Evolutionary conservation across 2,797 vertebrate genomes (phyloP).

Genomic region (Darevskia mixta): DNA sequence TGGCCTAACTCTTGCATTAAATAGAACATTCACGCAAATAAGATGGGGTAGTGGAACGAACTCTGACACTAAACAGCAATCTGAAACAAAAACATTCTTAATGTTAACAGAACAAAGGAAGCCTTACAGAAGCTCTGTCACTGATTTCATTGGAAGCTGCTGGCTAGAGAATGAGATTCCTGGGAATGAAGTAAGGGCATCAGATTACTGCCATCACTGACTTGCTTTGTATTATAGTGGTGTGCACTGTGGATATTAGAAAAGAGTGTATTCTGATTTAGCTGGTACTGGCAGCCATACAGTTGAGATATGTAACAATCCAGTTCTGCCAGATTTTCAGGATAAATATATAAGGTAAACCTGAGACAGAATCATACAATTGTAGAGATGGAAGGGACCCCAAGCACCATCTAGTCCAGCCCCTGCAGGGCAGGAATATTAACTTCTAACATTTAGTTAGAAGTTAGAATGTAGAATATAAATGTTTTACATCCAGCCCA

Average conservation of each 20-base stretch:
- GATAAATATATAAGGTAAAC: background rate
- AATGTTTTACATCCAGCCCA: slow-evolving; percentile 57
- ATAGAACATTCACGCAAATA: background rate
- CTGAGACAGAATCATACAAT: no score
- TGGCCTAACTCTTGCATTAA: background rate
- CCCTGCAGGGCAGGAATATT: background rate
- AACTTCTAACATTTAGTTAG: background rate
- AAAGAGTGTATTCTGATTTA: slow-evolving; percentile 3
- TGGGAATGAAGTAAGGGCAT: background rate
- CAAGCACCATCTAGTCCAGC: no score
- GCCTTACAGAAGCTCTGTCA: slow-evolving; percentile 6
- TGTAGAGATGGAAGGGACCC: no score
- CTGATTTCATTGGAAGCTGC: background rate
- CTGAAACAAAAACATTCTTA: background rate
- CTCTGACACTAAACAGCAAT: background rate
- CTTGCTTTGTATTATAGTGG: background rate
- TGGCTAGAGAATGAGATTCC: background rate
- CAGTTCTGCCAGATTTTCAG: background rate
- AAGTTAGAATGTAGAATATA: slow-evolving; percentile 38
- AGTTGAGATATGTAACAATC: background rate
- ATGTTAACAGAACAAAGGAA: slow-evolving; percentile 9
- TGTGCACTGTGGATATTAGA: slow-evolving; percentile 1
- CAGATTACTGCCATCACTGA: background rate
- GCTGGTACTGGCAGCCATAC: background rate
- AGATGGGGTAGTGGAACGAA: background rate